These are phyloP conservation scores for Trypoxylus dichotomus DNA, from an alignment of 1,140 invertebrate species.

Conservation along the genomic window DNA sequence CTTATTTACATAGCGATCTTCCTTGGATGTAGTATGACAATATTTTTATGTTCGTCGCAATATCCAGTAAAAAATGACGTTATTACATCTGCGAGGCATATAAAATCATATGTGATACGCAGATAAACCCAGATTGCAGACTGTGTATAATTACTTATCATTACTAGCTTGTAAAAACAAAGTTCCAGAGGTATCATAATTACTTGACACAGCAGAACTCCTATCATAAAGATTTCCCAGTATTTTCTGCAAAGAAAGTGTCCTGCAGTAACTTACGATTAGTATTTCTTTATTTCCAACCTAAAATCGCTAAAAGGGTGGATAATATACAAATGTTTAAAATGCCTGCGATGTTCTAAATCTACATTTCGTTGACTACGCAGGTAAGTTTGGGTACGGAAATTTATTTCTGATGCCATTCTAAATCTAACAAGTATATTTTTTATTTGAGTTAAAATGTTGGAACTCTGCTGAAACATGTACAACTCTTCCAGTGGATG, in stretches of 20 bases:
- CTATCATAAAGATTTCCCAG: slow-evolving; percentile 28
- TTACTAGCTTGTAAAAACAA: not conserved
- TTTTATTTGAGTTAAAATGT: slow-evolving; percentile 24
- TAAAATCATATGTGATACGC: not conserved
- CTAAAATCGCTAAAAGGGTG: slow-evolving; percentile 26
- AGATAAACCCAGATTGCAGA: not conserved
- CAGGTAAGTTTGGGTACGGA: not conserved
- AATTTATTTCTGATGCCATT: slow-evolving; percentile 24
- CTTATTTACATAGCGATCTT: not conserved
- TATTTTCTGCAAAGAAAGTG: not conserved
- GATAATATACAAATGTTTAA: slow-evolving; percentile 23
- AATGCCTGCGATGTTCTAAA: not conserved
- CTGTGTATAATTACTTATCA: slow-evolving; percentile 5
- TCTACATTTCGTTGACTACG: slow-evolving; percentile 14
- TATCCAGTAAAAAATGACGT: slow-evolving; percentile 14
- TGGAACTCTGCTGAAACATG: not conserved
- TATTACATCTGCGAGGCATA: slow-evolving; percentile 4
- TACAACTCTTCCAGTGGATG: slow-evolving; percentile 6
- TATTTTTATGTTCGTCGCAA: not conserved
- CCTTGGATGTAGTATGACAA: slow-evolving; percentile 2
- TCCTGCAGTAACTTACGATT: not conserved
- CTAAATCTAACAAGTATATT: slow-evolving; percentile 1
- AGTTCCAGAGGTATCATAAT: slow-evolving; percentile 27
- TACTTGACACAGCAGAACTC: not conserved
- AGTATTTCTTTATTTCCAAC: not conserved